These are phyloP conservation scores for Drosophila arawakana DNA, from an alignment of 1,140 invertebrate genomes.

Conservation along the genomic window DNA sequence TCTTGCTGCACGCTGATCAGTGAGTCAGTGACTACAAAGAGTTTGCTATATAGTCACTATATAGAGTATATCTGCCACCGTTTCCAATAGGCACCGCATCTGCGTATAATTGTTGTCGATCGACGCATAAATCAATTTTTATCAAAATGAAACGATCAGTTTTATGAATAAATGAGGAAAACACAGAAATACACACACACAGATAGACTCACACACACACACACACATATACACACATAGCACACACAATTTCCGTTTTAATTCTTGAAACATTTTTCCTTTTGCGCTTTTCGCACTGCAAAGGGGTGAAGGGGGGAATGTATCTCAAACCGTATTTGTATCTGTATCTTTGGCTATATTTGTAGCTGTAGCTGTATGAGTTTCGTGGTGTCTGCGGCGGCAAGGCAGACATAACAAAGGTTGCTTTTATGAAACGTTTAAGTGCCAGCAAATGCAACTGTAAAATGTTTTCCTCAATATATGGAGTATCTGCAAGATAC, in stretches of 20 bases:
- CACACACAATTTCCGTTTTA: constrained; percentile 73
- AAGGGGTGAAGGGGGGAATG: constrained; percentile 36
- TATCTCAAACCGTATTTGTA: neutral
- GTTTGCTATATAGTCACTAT: neutral
- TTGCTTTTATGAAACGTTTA: constrained; percentile 83
- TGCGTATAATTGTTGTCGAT: constrained; percentile 79
- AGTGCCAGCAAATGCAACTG: constrained; percentile 76
- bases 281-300: constrained; percentile 59
- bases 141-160: constrained; percentile 77
- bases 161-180: constrained; percentile 77
- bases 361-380: neutral
- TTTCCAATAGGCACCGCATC: constrained; percentile 82
- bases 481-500: constrained; percentile 29
- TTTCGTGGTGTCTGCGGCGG: constrained; percentile 39
- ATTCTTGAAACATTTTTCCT: constrained; percentile 62
- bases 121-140: constrained; percentile 81
- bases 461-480: constrained; percentile 73
- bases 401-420: constrained; percentile 70
- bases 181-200: constrained; percentile 19
- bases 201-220: constrained; percentile 7
- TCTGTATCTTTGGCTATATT: neutral
- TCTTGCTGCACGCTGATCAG: too few relatives aligned
- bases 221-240: constrained; percentile 11
- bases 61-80: constrained; percentile 50
- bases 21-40: neutral